Evolutionary conservation across 2,888 invertebrate genomes (phyloP), one percentile per base, ranked within the genome.

Genomic region (Embidobia sp.): DNA sequence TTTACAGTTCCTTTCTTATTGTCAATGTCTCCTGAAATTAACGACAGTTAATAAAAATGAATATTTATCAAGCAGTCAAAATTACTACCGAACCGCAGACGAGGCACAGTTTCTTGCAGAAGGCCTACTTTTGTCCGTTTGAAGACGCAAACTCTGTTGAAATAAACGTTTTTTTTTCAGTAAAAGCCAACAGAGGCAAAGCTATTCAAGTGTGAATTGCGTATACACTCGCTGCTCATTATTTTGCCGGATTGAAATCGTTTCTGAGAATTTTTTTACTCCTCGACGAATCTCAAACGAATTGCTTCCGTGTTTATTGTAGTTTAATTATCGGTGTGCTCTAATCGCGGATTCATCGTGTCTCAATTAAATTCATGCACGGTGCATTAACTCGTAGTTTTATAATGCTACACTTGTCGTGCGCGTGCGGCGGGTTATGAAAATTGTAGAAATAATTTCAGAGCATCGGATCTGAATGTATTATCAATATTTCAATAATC

Each of bases 401-500:
- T 26, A 22, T 37, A 37, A 35, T 10, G n/a, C 26, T 37, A 13
- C 35, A 16, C 15, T 33, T 35, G 26, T 8, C 33, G 35, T 18
- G n/a, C 11, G 31, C 11, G 10, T 18, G 18, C 3, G 11, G 35
- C 19, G 22, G 42, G 42, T 19, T 22, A 5, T 19, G 29, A 8
- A 42, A 31, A 61, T 35, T 61, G 35, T 35, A 35, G 13, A 46
- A 61, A 46, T 44, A 35, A 40, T 40, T 19, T 7, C 6, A 42
- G 51, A 16, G 22, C 31, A 64, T 33, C n/a, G 42, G 51, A 42
- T 49, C 29, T 22, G 31, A 31, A 42, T 18, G 22, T 51, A 61
- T 61, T 51, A 51, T 64, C 42, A 29, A 51, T 64, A 42, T 64
- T 64, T 18, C 42, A 42, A 51, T 64, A 42, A 64, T 42, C 64